A percentile compares a stretch with the other conserved stretches of the same genome.
Evolutionary conservation across 1,140 invertebrate genomes (phyloP).

Genomic region (Saccostrea echinata): DNA sequence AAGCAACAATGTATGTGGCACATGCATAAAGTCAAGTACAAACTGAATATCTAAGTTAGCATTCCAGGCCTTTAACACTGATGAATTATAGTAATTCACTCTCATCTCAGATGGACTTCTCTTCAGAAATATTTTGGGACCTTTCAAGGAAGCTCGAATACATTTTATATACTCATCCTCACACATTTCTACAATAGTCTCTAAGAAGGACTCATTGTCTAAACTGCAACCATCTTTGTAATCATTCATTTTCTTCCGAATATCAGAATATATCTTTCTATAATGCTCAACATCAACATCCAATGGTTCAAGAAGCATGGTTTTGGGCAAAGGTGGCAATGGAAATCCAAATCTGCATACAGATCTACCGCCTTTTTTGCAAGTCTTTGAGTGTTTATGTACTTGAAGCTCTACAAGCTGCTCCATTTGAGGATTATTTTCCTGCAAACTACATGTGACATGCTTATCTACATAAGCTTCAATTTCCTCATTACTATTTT

Average conservation of each 20-base stretch:
- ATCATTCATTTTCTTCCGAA: slow-evolving; percentile 46
- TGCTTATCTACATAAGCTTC: no score
- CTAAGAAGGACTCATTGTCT: slow-evolving; percentile 56
- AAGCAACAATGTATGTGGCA: slow-evolving; percentile 56
- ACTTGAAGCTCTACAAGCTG: no score
- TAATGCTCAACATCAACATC: slow-evolving; percentile 35
- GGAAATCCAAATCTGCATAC: no score
- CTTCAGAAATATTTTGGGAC: slow-evolving; percentile 58
- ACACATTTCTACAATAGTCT: slow-evolving; percentile 48
- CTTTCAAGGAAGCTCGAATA: slow-evolving; percentile 53
- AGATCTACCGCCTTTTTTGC: no score
- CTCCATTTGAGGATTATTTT: no score
- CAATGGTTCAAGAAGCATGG: slow-evolving; percentile 61
- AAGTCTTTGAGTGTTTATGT: no score
- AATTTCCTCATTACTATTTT: no score
- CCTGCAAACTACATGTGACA: no score
- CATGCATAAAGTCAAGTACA: slow-evolving; percentile 63
- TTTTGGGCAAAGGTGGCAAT: slow-evolving; percentile 59
- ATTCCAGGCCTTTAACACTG: slow-evolving; percentile 44
- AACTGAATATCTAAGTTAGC: slow-evolving; percentile 61
- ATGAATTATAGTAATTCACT: slow-evolving; percentile 47
- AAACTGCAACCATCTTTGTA: slow-evolving; percentile 47
- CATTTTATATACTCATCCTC: slow-evolving; percentile 58
- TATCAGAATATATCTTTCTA: slow-evolving; percentile 45
- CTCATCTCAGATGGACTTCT: slow-evolving; percentile 50